Percentiles rank a stretch among this genome's conserved stretches.
phyloP scores from a whole-genome alignment of 1,140 invertebrate species.

The Thaumetopoea pityocampa region DNA sequence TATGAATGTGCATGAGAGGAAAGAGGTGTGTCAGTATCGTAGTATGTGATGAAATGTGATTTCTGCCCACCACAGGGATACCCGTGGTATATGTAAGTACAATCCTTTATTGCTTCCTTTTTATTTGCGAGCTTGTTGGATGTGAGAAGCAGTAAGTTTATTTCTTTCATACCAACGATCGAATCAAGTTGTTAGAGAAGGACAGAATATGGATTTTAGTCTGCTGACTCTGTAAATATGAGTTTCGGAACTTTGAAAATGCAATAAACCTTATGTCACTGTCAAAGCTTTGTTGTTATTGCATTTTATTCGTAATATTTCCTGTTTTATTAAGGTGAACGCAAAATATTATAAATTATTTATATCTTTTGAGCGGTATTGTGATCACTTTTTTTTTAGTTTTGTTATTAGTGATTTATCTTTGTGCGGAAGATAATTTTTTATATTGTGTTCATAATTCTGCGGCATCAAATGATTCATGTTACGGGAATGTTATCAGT shows the following conservation, averaged over 20 bases:
- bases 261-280: no score
- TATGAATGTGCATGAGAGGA: no score
- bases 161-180: no score
- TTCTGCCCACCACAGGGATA: no score
- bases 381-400: conserved; percentile 18
- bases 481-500: conserved; percentile 57
- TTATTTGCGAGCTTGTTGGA: no score
- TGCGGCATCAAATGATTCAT: conserved; percentile 55
- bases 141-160: no score
- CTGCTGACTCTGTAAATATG: conserved; percentile 40
- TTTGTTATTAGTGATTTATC: conserved; percentile 14
- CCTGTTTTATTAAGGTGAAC: no score
- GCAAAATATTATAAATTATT: conserved; percentile 30
- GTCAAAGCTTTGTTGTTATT: conserved; percentile 73
- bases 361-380: conserved; percentile 42
- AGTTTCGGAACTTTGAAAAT: conserved; percentile 50
- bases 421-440: conserved; percentile 18
- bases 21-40: no score
- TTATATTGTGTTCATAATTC: conserved; percentile 25
- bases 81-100: no score
- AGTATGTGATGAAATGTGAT: no score
- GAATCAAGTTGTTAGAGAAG: no score
- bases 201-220: conserved; percentile 18
- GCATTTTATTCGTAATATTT: conserved; percentile 43
- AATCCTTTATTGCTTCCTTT: no score